Evolutionary conservation across 2,113 vertebrate species (phyloP).

Genomic region (Solea senegalensis): DNA sequence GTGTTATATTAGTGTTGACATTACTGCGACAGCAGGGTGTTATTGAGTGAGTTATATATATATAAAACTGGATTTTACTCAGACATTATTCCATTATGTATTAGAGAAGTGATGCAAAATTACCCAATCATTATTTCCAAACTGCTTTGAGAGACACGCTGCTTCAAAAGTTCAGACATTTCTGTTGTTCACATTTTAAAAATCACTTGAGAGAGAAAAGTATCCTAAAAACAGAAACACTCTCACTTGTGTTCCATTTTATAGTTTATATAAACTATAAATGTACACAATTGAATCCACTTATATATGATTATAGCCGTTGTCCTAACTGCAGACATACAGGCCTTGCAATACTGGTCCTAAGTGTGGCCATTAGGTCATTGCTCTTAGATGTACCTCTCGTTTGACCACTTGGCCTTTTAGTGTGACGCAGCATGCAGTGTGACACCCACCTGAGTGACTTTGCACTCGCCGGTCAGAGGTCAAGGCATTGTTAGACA

Average conservation of each 20-base stretch:
- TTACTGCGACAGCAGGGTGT: background rate
- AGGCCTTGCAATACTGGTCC: constrained; percentile 2
- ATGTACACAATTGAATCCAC: background rate
- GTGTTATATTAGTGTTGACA: background rate
- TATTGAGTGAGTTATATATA: background rate
- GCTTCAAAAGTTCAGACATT: too few species aligned
- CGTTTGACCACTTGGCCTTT: constrained; percentile 46
- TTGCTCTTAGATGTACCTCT: constrained; percentile 8
- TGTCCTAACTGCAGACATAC: background rate
- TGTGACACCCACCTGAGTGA: constrained; percentile 47
- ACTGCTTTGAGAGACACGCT: too few species aligned
- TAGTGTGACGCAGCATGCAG: background rate
- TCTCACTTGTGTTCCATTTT: too few species aligned
- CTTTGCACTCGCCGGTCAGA: constrained; percentile 30
- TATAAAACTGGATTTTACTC: too few species aligned
- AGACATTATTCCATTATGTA: too few species aligned
- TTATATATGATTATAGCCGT: constrained; percentile 4
- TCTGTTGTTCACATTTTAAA: too few species aligned
- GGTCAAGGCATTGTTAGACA: constrained; percentile 56
- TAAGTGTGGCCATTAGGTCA: constrained; percentile 3
- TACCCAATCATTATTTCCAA: too few species aligned
- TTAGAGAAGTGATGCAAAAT: too few species aligned
- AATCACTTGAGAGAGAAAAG: too few species aligned
- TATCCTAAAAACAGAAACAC: too few species aligned
- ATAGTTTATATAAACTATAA: too few species aligned